These are phyloP conservation scores for Mechanitis messenoides DNA, from an alignment of 2,888 invertebrate species.

Conservation along the genomic window DNA sequence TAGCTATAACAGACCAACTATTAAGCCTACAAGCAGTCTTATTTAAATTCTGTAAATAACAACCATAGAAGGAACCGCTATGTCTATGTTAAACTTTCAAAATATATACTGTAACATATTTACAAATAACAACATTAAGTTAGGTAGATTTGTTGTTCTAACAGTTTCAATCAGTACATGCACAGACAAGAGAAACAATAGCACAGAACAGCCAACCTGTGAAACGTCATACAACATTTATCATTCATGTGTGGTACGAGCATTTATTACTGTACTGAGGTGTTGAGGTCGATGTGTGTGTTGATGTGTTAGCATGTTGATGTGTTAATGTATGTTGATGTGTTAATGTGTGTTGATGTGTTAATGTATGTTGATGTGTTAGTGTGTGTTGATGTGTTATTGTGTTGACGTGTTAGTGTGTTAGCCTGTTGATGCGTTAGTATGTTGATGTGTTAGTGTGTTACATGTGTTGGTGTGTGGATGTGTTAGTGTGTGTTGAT, in stretches of 20 bases:
- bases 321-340: conserved; percentile 11
- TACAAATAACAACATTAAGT: conserved; percentile 6
- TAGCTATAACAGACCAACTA: not conserved
- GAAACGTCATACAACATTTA: conserved; percentile 18
- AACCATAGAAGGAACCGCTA: not conserved
- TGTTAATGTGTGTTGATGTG: not conserved
- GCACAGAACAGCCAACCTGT: conserved; percentile 21
- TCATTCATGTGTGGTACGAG: conserved; percentile 25
- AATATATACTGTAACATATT: not conserved
- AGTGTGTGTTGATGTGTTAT: too few relatives aligned
- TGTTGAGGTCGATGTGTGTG: conserved; percentile 12
- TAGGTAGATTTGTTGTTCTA: conserved; percentile 15
- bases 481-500: conserved; percentile 9
- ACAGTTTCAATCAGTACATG: conserved; percentile 25
- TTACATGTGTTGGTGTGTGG: conserved; percentile 11
- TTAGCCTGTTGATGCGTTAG: too few relatives aligned
- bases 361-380: too few relatives aligned
- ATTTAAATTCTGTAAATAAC: not conserved
- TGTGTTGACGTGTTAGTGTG: too few relatives aligned
- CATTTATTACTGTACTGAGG: conserved; percentile 13
- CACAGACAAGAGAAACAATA: conserved; percentile 26
- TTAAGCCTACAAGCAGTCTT: conserved; percentile 2
- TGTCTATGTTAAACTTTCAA: not conserved
- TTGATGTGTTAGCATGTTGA: conserved; percentile 15
- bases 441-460: too few relatives aligned